These are phyloP conservation scores for Macaria liturata DNA, from an alignment of 2,888 invertebrate species.

Conservation along the genomic window DNA sequence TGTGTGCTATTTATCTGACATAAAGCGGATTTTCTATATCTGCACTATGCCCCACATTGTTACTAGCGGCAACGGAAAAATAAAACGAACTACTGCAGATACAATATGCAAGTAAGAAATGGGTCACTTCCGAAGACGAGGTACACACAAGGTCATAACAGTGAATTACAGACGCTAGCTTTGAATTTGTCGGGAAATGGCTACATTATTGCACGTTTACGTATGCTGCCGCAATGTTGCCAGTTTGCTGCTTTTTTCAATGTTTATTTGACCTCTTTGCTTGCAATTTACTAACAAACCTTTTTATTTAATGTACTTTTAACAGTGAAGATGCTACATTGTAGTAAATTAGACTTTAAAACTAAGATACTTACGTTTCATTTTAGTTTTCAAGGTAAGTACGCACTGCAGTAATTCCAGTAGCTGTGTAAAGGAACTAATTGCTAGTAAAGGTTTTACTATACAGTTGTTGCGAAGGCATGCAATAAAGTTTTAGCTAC, in stretches of 20 bases:
- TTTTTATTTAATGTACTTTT: background rate
- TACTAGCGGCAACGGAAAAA: slow-evolving; percentile 31
- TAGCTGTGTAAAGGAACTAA: background rate
- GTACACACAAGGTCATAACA: slow-evolving; percentile 33
- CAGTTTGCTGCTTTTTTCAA: slow-evolving; percentile 2
- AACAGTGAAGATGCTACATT: background rate
- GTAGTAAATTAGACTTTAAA: background rate
- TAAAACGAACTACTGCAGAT: slow-evolving; percentile 22
- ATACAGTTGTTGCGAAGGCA: background rate
- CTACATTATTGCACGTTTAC: slow-evolving; percentile 16
- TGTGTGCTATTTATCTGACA: slow-evolving; percentile 24
- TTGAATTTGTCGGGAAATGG: slow-evolving; percentile 17
- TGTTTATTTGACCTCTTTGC: background rate
- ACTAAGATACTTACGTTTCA: too few species aligned
- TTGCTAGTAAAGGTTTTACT: slow-evolving; percentile 1
- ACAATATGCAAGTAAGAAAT: slow-evolving; percentile 34
- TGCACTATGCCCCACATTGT: slow-evolving; percentile 28
- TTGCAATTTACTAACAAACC: too few species aligned
- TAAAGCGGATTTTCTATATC: slow-evolving; percentile 32
- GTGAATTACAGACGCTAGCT: slow-evolving; percentile 21
- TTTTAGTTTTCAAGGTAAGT: too few species aligned
- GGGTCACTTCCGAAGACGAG: slow-evolving; percentile 33
- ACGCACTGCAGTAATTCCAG: background rate
- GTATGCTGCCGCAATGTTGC: slow-evolving; percentile 21
- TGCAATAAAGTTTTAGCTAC: too few species aligned